Base-by-base conservation (phyloP, 1,140 invertebrate species). In the Papilio polytes region DNA sequence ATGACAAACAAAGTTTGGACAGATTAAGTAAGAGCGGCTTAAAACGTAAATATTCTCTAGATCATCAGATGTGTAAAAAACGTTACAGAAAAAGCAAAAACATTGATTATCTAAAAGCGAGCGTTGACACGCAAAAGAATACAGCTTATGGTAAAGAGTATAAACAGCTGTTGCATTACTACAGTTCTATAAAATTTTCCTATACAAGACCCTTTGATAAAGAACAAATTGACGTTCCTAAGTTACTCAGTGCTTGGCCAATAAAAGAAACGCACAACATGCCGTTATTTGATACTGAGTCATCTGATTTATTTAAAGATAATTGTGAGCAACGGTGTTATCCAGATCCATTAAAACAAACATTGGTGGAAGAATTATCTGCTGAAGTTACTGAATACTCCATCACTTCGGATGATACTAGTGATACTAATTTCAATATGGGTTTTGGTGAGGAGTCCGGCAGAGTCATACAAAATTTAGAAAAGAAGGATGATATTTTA, bases 361-460 rank as follows among this genome's bases (percentile, higher is more conserved):
- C 92, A 26, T 79, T 95, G 44, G 85, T 85, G 7, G 91, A 93
- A 88, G 94, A 95, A 86, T 86, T 94, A 78, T 83, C 80, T 20
- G 76, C 78, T 36, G 36, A 41, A 66, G 85, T 77, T 86, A 89
- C 80, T 22, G 86, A 90, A 78, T 80, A 74, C 22, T 82, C 86
- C 79, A 81, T 78, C 36, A 70, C 73, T 66, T 74, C 63, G 46
- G 74, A 80, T 81, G 81, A 90, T 36, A 84, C 85, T 80, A 89
- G 84, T 66, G 91, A 94, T 89, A 90, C 80, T 9, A 94, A 91
- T 94, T 94, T 94, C 91, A 90, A 88, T 90, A 94, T 94, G 95
- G 95, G 94, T 95, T 95, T 95, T 95, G 94, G 94, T 95, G 94
- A 95, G 90, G 84, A 91, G 94, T 95, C 95, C 95, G 95, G 86